phyloP scores from a whole-genome alignment of 2,797 vertebrate genomes.

The Mus spretus region DNA sequence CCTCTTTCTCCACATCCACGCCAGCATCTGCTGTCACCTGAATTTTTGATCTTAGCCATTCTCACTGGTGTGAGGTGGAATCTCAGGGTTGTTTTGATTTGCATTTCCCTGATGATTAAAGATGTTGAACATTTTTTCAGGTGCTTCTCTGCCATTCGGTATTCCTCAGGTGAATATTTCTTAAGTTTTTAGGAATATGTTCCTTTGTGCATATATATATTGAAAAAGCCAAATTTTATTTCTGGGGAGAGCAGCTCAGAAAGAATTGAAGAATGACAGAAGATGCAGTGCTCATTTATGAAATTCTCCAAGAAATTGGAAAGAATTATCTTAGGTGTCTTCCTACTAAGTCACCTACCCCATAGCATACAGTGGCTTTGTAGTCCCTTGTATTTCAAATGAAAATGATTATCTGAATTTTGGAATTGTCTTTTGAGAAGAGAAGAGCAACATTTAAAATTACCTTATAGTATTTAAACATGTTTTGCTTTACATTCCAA shows the following conservation, averaged over 20 bases:
- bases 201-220: not conserved
- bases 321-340: not conserved
- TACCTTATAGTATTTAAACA: not conserved
- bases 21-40: too few species aligned
- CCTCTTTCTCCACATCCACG: too few species aligned
- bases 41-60: too few species aligned
- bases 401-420: not conserved
- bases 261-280: not conserved
- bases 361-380: not conserved
- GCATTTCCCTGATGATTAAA: too few species aligned
- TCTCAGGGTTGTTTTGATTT: too few species aligned
- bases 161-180: not conserved
- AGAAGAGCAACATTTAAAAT: not conserved
- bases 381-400: not conserved
- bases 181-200: not conserved
- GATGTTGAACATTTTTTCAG: too few species aligned
- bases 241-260: too few species aligned
- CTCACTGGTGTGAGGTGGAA: too few species aligned
- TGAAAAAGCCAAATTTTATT: not conserved
- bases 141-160: too few species aligned
- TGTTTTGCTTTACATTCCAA: not conserved
- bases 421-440: not conserved
- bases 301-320: not conserved
- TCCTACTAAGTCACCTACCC: not conserved
- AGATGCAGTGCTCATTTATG: not conserved